Evolutionary conservation across 2,113 vertebrate genomes (phyloP).

Genomic region (Cyphotilapia sp.): DNA sequence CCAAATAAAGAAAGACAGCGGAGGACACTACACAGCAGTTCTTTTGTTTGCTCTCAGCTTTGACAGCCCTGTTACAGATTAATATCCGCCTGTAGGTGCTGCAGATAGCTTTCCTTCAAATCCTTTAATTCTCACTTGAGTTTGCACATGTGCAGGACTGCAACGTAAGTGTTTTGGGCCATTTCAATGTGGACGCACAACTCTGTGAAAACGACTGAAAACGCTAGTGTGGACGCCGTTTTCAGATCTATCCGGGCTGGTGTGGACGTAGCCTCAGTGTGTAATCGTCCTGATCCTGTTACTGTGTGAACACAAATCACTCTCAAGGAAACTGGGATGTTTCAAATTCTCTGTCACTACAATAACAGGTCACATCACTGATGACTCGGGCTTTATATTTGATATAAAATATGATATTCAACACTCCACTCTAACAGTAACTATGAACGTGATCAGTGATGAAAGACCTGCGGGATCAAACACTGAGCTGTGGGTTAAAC

Average conservation of each 20-base stretch:
- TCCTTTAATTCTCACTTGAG: no score
- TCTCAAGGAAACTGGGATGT: not conserved
- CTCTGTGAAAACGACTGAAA: no score
- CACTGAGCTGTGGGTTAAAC: not conserved
- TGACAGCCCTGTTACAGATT: no score
- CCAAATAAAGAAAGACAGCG: no score
- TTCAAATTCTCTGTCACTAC: not conserved
- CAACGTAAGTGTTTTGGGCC: accelerated
- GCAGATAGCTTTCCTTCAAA: no score
- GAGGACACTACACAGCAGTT: accelerated
- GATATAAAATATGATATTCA: not conserved
- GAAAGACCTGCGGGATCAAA: not conserved
- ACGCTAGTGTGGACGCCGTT: no score
- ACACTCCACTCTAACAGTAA: not conserved
- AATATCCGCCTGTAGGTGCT: no score
- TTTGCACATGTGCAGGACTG: no score
- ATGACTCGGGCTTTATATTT: not conserved
- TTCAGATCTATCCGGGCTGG: not conserved
- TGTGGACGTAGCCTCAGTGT: not conserved
- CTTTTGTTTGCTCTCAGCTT: no score
- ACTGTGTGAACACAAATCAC: not conserved
- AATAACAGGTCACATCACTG: not conserved
- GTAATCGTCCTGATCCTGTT: accelerated
- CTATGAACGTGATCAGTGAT: not conserved
- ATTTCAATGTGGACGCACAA: not conserved